Evolutionary conservation across 2,797 vertebrate genomes (phyloP).

Genomic region (Uromys caudimaculatus): DNA sequence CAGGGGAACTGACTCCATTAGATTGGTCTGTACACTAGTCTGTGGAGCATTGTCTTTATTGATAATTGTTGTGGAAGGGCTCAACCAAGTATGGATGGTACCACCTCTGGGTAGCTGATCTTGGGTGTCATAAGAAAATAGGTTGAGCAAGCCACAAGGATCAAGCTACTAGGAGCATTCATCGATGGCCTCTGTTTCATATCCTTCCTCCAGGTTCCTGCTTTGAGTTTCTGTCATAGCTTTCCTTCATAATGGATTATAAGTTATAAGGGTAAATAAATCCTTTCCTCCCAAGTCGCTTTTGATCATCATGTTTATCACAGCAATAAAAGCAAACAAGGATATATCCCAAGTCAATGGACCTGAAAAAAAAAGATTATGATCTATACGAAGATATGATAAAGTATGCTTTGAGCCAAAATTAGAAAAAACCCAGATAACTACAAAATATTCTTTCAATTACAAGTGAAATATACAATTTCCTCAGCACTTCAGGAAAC

Average conservation of each 20-base stretch:
- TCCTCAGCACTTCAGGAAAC: background rate
- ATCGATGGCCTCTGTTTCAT: background rate
- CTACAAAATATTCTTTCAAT: background rate
- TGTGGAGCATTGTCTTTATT: background rate
- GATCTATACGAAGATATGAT: background rate
- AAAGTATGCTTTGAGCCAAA: background rate
- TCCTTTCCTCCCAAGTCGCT: background rate
- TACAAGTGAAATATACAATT: background rate
- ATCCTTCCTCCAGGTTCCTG: too few relatives aligned
- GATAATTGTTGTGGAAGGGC: background rate
- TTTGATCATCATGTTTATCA: background rate
- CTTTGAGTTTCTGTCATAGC: background rate
- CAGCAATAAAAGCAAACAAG: background rate
- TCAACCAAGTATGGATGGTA: background rate
- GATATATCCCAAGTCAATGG: background rate
- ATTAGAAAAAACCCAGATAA: background rate
- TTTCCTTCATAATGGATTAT: background rate
- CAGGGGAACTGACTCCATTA: background rate
- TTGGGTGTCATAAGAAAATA: background rate
- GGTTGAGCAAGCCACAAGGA: background rate
- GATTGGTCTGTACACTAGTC: background rate
- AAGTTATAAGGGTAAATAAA: background rate
- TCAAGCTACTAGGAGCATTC: background rate
- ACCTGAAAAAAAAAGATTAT: background rate
- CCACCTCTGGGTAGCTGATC: background rate